Evolutionary conservation across 2,888 invertebrate species (phyloP).

Genomic region (Phasia obesa): DNA sequence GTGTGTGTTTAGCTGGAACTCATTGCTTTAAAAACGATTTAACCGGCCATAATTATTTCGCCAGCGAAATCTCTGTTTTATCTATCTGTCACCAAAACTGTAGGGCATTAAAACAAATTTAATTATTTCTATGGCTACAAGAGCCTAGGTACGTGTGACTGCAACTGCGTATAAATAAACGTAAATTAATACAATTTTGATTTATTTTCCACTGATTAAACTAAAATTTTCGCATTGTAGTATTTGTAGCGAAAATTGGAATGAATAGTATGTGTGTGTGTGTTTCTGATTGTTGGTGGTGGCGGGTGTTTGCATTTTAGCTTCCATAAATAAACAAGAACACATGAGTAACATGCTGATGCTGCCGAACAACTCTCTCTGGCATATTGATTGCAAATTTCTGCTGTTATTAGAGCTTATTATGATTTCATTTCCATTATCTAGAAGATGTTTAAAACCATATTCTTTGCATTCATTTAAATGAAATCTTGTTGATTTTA

Average conservation of each 20-base stretch:
- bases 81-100: too few relatives aligned
- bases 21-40: too few relatives aligned
- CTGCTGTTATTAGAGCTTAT: not conserved
- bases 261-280: too few relatives aligned
- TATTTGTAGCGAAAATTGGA: not conserved
- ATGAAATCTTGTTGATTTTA: not conserved
- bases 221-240: not conserved
- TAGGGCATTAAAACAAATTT: not conserved
- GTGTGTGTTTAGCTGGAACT: too few relatives aligned
- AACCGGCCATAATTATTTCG: too few relatives aligned
- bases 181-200: not conserved
- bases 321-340: not conserved
- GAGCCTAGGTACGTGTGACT: not conserved
- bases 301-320: too few relatives aligned
- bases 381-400: not conserved
- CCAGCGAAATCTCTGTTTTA: too few relatives aligned
- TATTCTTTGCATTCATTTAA: not conserved
- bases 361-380: not conserved
- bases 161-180: not conserved
- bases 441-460: not conserved
- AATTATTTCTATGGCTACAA: not conserved
- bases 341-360: not conserved
- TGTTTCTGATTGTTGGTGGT: too few relatives aligned
- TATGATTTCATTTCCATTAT: not conserved
- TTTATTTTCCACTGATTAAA: constrained; percentile 28